Conservation (phyloP, 2,113 vertebrate species). For the Trichomycterus rosablanca region DNA sequence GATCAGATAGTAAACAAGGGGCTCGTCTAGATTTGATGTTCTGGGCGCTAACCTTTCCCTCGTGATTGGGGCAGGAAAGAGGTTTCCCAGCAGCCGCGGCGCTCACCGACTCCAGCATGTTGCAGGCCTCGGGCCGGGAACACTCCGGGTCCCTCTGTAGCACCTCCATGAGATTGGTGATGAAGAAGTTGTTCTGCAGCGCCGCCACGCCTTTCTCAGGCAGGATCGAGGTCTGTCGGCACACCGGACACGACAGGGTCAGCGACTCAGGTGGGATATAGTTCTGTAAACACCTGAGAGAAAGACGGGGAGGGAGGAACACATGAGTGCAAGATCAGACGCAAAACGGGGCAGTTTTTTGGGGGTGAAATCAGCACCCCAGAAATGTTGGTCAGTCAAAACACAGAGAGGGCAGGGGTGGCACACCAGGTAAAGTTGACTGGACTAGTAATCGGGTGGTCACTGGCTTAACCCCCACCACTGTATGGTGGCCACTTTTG, state of each 20-base stretch:
- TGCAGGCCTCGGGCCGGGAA: conserved; percentile 70
- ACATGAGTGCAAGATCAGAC: no score
- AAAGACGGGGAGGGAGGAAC: no score
- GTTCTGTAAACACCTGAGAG: conserved; percentile 82
- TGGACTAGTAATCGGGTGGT: no score
- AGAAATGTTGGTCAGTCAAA: no score
- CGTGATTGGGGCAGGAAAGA: conserved; percentile 90
- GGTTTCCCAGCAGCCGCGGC: conserved; percentile 78
- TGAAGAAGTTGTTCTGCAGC: conserved; percentile 93
- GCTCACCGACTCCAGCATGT: conserved; percentile 74
- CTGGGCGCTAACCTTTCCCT: conserved; percentile 82
- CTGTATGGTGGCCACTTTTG: no score
- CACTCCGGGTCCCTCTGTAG: conserved; percentile 79
- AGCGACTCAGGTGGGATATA: conserved; percentile 89
- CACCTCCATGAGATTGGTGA: conserved; percentile 95
- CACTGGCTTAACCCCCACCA: no score
- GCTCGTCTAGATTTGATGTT: conserved; percentile 71
- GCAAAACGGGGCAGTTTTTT: no score
- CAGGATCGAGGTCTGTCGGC: conserved; percentile 90
- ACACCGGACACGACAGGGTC: conserved; percentile 86
- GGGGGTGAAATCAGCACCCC: no score
- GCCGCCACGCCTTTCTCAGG: conserved; percentile 87
- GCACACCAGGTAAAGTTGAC: no score
- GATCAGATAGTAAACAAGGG: not conserved
- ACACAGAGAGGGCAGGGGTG: no score